Evolutionary conservation across 2,797 vertebrate species (phyloP), one percentile per base, ranked within the genome.

Genomic region (Anguilla anguilla): DNA sequence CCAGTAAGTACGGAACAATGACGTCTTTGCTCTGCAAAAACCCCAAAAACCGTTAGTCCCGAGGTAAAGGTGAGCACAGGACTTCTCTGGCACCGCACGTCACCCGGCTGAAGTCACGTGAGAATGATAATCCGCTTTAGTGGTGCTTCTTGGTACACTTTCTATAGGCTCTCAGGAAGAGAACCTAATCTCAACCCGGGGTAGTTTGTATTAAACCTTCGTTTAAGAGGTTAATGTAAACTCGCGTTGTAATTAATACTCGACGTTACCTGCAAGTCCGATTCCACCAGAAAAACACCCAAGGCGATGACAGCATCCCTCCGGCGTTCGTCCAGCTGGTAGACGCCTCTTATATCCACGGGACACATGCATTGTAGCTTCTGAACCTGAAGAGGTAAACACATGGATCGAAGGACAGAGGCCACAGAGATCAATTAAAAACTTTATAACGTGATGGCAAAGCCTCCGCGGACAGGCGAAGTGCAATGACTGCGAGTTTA

Each of bases 331-430:
- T 99, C 99, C 91, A 99, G 94, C 92, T 99, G 98, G 93, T 97
- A 99, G 88, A 98, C 96, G 2, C 98, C 98, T 85, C 98, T 97
- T 92, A 97, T 97, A 95, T 99, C 98, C 91, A 98, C 96, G 0
- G 99, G 98, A 87, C 98, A 99, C 99, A 99, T 99, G 94, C 99
- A 99, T 87, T 99, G 97, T 25, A 99, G 94, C 92, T 99, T 99
- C 89, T 99, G 97, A 49, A 99, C 98, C 99, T 99, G 92, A 6
- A 86, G 90, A 43, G 67, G 31, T 43, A 82, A 82, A 49, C 77
- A 82, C 11, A 13, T 51, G 10, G 46, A n/a, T 17, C 57, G 67
- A 3, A 39, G 0, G 28, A 74, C 15, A 79, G 43, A 22, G 4
- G 46, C 46, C 7, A 82, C 25, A 15, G 1, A 77, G 3, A 39